These are phyloP conservation scores for Eupithecia vulgata DNA, from an alignment of 2,888 invertebrate species.

Conservation along the genomic window DNA sequence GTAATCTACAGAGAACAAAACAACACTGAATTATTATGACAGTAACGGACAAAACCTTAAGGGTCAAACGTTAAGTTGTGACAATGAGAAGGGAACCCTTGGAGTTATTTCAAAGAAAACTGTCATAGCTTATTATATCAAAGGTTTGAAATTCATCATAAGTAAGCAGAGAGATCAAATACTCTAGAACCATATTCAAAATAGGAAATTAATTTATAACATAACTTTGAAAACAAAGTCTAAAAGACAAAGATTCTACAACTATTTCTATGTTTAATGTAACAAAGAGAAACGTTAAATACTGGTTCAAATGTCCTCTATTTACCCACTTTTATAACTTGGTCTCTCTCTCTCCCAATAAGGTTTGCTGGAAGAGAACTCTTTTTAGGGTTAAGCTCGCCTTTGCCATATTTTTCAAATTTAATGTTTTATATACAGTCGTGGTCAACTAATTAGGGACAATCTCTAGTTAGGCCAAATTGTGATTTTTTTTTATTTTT, in stretches of 20 bases:
- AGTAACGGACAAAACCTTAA: not conserved
- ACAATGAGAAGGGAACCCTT: not conserved
- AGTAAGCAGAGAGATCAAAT: not conserved
- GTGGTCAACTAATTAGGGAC: too few relatives aligned
- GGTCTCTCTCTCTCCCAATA: too few relatives aligned
- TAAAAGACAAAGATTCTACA: not conserved
- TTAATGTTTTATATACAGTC: too few relatives aligned
- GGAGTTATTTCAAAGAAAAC: conserved; percentile 2
- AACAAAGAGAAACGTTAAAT: too few relatives aligned
- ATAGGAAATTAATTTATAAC: not conserved
- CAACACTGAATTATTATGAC: not conserved
- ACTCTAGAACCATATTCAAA: not conserved
- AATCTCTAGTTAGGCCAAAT: too few relatives aligned
- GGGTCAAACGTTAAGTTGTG: not conserved
- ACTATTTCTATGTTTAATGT: too few relatives aligned
- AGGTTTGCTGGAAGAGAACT: too few relatives aligned
- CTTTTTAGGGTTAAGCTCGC: too few relatives aligned
- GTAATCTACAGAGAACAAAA: conserved; percentile 26
- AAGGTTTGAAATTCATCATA: not conserved
- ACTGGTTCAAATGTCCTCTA: too few relatives aligned
- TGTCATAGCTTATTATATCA: not conserved
- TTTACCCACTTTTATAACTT: too few relatives aligned
- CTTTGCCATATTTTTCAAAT: too few relatives aligned
- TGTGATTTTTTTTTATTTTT: too few relatives aligned
- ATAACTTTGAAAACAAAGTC: not conserved